Evolutionary conservation across 2,113 vertebrate genomes (phyloP).

Genomic region (Cyrtonyx montezumae): DNA sequence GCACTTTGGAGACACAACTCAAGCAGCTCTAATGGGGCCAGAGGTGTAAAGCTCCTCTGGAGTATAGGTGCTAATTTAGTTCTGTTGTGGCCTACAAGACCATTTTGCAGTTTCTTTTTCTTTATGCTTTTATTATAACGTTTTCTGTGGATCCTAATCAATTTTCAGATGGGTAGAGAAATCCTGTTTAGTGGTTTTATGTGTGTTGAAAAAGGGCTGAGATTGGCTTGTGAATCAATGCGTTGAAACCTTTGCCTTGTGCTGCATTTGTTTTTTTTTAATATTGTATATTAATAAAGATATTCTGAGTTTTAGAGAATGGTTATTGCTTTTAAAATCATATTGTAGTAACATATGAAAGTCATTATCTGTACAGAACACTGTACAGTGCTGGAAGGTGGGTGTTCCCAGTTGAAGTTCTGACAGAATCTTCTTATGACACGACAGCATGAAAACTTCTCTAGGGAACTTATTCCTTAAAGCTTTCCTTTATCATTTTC

Average conservation of each 20-base stretch:
- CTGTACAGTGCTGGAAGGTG: neutral
- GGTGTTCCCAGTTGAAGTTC: neutral
- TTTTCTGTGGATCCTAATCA: neutral
- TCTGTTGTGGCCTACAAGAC: neutral
- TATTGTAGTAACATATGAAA: neutral
- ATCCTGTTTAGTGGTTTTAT: neutral
- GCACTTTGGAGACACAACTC: neutral
- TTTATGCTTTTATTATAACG: neutral
- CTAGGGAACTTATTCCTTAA: neutral
- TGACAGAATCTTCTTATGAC: neutral
- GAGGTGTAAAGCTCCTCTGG: neutral
- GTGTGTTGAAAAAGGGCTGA: neutral
- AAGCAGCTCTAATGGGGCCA: neutral
- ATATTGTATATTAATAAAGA: neutral
- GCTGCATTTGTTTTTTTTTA: neutral
- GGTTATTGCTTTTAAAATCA: neutral
- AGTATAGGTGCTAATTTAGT: neutral
- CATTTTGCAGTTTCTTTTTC: neutral
- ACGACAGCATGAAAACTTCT: neutral
- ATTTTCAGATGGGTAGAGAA: neutral
- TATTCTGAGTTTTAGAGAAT: neutral
- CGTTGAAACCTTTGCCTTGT: neutral
- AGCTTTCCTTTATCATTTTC: neutral
- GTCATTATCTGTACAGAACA: rapidly evolving
- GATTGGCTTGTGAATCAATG: neutral